phyloP scores from a whole-genome alignment of 2,113 vertebrate genomes.

The Percopsis transmontana region DNA sequence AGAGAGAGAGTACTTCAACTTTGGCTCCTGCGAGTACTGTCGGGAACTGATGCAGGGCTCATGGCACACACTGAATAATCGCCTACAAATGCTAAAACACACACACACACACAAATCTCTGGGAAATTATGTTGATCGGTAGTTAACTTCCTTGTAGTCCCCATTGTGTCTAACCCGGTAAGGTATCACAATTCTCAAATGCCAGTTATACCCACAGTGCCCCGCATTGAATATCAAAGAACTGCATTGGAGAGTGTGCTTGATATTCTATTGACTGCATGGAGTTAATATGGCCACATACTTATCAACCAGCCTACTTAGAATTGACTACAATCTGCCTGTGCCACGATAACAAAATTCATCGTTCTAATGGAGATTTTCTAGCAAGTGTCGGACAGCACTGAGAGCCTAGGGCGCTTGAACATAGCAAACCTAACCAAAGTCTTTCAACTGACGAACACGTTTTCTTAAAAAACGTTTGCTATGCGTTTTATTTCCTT shows the following conservation, averaged over 20 bases:
- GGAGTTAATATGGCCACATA: too few species aligned
- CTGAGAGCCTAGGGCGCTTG: background rate
- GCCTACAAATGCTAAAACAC: background rate
- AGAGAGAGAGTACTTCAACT: background rate
- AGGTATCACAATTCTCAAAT: background rate
- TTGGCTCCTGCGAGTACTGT: background rate
- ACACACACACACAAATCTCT: slow-evolving; percentile 12
- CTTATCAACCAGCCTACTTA: too few species aligned
- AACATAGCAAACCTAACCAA: background rate
- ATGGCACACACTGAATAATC: background rate
- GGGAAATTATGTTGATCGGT: background rate
- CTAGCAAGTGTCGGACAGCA: background rate
- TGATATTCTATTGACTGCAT: too few species aligned
- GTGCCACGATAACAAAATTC: too few species aligned
- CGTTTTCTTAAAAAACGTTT: too few species aligned
- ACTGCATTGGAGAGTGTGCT: too few species aligned
- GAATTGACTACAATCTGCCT: too few species aligned
- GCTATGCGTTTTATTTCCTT: too few species aligned
- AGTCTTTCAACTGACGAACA: too few species aligned
- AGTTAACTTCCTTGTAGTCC: background rate
- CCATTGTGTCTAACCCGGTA: background rate
- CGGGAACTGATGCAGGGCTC: slow-evolving; percentile 6
- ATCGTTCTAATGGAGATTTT: too few species aligned
- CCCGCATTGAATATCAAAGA: too few species aligned
- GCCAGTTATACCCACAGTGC: too few species aligned